Conservation (phyloP, 1,140 invertebrate species). For the Pseudomyrmex pallidus region DNA sequence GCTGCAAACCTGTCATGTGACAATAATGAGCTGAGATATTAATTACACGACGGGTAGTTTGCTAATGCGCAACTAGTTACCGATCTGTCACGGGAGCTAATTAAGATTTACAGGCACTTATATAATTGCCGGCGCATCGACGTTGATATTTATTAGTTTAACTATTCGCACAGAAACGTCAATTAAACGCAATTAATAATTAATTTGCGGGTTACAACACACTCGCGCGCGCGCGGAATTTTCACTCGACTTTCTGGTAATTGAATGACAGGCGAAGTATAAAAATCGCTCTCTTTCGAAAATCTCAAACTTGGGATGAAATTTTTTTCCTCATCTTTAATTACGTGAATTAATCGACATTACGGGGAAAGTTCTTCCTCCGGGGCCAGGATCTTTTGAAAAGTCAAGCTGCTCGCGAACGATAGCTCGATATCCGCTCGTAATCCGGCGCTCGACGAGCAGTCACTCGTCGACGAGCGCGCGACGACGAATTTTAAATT, state of each 20-base stretch:
- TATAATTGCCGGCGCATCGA: not conserved
- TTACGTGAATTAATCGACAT: slow-evolving; percentile 46
- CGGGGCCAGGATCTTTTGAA: not conserved
- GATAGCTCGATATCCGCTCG: not conserved
- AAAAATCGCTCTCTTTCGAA: not conserved
- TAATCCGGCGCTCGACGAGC: not conserved
- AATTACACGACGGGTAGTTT: slow-evolving; percentile 21
- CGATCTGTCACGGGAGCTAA: not conserved
- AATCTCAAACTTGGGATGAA: slow-evolving; percentile 17
- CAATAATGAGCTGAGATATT: slow-evolving; percentile 31
- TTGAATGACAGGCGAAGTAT: not conserved
- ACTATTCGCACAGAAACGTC: not conserved
- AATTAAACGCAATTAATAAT: slow-evolving; percentile 11
- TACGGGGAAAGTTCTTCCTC: not conserved
- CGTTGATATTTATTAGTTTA: not conserved
- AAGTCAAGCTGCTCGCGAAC: slow-evolving; percentile 18
- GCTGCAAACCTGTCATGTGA: slow-evolving; percentile 11
- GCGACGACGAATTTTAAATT: not conserved
- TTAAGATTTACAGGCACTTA: slow-evolving; percentile 23
- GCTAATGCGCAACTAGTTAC: slow-evolving; percentile 32
- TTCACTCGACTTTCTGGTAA: too few species aligned
- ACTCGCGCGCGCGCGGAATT: too few species aligned
- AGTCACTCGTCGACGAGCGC: not conserved
- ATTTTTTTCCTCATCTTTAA: slow-evolving; percentile 16
- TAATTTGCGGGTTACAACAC: too few species aligned